A percentile compares a stretch with the other conserved stretches of the same genome.
Evolutionary conservation across 1,140 invertebrate genomes (phyloP).

Genomic region (Sesamia nonagrioides): DNA sequence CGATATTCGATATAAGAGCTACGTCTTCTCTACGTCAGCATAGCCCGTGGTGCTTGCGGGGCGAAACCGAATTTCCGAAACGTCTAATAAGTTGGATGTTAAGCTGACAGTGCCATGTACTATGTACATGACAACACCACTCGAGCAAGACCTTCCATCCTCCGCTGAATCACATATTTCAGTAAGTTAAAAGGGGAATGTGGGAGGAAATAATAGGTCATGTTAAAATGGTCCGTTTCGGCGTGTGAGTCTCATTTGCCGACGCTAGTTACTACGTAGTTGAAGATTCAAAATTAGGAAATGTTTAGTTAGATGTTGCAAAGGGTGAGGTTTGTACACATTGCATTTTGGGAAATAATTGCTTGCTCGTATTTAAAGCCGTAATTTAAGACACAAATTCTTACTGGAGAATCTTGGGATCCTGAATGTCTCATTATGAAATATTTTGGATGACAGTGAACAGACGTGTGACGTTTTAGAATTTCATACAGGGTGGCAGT

Average conservation of each 20-base stretch:
- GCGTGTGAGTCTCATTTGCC: conserved; percentile 72
- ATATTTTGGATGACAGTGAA: neutral
- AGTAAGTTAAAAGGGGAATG: conserved; percentile 43
- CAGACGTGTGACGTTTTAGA: neutral
- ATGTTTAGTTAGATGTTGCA: conserved; percentile 69
- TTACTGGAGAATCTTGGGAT: neutral
- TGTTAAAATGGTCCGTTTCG: conserved; percentile 57
- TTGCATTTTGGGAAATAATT: conserved; percentile 50
- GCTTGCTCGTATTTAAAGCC: conserved; percentile 25
- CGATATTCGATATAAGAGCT: neutral
- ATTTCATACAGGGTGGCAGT: neutral
- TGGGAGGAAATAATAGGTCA: conserved; percentile 58
- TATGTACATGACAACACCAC: conserved; percentile 75
- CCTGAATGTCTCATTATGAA: neutral
- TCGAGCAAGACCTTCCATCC: conserved; percentile 58
- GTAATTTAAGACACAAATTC: neutral
- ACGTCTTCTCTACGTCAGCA: conserved; percentile 57
- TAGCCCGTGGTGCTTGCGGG: conserved; percentile 76
- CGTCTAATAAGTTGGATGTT: conserved; percentile 86
- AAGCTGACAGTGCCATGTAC: conserved; percentile 78
- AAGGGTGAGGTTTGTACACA: conserved; percentile 48
- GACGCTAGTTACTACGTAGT: conserved; percentile 67
- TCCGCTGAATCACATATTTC: conserved; percentile 43
- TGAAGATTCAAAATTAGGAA: conserved; percentile 69
- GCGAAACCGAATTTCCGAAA: conserved; percentile 86